Percentiles rank a stretch among this genome's conserved stretches.
These are phyloP conservation scores for Bombus confusus DNA, from an alignment of 1,140 invertebrate species.

Conservation along the genomic window DNA sequence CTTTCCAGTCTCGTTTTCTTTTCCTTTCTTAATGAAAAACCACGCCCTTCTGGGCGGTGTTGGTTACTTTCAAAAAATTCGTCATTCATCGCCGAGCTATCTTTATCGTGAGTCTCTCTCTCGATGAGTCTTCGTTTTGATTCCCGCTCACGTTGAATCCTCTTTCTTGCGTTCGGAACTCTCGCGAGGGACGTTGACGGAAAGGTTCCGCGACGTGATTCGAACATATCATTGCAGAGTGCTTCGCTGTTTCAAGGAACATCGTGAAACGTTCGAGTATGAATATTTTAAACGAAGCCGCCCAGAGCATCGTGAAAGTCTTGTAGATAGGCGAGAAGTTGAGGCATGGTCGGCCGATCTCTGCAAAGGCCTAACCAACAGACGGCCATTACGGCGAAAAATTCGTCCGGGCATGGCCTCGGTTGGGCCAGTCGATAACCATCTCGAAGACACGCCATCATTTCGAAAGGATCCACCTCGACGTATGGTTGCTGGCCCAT, in stretches of 20 bases:
- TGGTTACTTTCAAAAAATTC: not conserved
- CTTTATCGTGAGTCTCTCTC: not conserved
- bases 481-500: conserved; percentile 93
- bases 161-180: not conserved
- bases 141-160: not conserved
- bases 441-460: conserved; percentile 92
- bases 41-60: not conserved
- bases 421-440: conserved; percentile 95
- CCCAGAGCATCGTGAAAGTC: conserved; percentile 93
- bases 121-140: not conserved
- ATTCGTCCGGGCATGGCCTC: conserved; percentile 96
- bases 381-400: conserved; percentile 96
- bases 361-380: conserved; percentile 92
- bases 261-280: not conserved
- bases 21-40: too few species aligned
- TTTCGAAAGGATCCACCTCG: conserved; percentile 96
- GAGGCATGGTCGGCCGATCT: conserved; percentile 92
- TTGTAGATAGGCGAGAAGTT: conserved; percentile 92
- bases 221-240: not conserved
- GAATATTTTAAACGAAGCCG: conserved; percentile 86
- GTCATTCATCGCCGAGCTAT: not conserved
- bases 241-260: not conserved
- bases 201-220: conserved; percentile 7
- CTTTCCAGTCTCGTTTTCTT: not conserved
- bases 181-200: not conserved